A percentile compares a stretch with the other conserved stretches of the same genome.
Conservation (phyloP, 2,888 invertebrate species). For the Melitaea athalia region DNA sequence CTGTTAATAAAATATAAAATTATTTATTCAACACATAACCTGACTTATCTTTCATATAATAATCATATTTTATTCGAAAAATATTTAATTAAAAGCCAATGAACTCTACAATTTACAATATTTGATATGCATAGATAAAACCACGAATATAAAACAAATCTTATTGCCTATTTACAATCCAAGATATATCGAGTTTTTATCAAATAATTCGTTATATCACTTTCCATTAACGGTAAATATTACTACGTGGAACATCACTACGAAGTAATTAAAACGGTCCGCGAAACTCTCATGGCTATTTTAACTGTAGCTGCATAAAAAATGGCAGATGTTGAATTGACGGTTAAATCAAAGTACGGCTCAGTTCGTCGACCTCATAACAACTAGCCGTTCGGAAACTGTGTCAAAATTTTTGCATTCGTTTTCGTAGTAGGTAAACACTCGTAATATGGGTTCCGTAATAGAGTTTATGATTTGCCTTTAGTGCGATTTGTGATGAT, state of each 20-base stretch:
- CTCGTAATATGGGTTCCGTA: background rate
- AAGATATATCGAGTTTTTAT: slow-evolving; percentile 7
- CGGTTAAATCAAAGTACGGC: slow-evolving; percentile 71
- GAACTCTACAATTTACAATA: slow-evolving; percentile 12
- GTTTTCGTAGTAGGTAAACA: slow-evolving; percentile 13
- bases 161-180: slow-evolving; percentile 8
- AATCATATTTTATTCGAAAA: slow-evolving; percentile 4
- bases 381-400: slow-evolving; percentile 35
- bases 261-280: slow-evolving; percentile 79
- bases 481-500: background rate
- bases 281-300: slow-evolving; percentile 60
- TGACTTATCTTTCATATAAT: background rate
- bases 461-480: background rate
- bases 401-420: slow-evolving; percentile 34
- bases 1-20: slow-evolving; percentile 3
- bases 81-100: slow-evolving; percentile 16
- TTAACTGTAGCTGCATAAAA: slow-evolving; percentile 66
- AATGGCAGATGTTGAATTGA: slow-evolving; percentile 63
- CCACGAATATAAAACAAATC: background rate
- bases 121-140: background rate
- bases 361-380: slow-evolving; percentile 56
- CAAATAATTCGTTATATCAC: slow-evolving; percentile 55
- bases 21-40: background rate
- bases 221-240: slow-evolving; percentile 75
- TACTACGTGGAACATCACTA: slow-evolving; percentile 67